Evolutionary conservation across 2,113 vertebrate species (phyloP).

Genomic region (Etia nguti): DNA sequence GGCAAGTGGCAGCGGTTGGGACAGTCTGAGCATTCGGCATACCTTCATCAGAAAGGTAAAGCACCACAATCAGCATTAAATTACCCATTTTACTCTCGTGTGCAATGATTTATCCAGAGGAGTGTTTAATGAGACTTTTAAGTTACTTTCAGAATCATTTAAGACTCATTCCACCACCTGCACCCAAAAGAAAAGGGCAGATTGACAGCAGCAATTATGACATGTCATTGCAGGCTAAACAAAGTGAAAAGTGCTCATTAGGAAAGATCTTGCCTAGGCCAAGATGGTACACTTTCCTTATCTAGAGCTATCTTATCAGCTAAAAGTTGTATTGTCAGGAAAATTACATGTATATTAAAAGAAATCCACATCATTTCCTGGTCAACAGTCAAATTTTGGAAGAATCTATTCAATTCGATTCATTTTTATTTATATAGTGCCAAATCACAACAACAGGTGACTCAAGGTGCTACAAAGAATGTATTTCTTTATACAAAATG

Average conservation of each 20-base stretch:
- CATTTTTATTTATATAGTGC: background rate
- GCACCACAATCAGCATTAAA: background rate
- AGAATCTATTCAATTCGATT: accelerated
- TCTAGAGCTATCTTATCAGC: background rate
- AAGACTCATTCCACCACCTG: background rate
- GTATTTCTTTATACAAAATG: background rate
- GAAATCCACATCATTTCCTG: background rate
- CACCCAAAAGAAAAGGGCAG: background rate
- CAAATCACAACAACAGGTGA: background rate
- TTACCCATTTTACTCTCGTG: background rate
- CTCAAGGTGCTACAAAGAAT: background rate
- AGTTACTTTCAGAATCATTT: background rate
- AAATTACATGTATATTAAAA: background rate
- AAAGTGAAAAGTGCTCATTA: background rate
- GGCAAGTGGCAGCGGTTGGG: conserved; percentile 71
- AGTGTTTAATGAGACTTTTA: background rate
- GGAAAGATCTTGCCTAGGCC: accelerated
- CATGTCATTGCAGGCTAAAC: background rate
- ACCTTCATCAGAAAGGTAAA: conserved; percentile 88
- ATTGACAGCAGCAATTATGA: background rate
- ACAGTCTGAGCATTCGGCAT: conserved; percentile 80
- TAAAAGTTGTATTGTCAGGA: background rate
- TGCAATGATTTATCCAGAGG: background rate
- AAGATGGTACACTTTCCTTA: accelerated
- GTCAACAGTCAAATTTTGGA: background rate